Base-by-base conservation (phyloP, 2,113 vertebrate species). In the Mormoops blainvillei region DNA sequence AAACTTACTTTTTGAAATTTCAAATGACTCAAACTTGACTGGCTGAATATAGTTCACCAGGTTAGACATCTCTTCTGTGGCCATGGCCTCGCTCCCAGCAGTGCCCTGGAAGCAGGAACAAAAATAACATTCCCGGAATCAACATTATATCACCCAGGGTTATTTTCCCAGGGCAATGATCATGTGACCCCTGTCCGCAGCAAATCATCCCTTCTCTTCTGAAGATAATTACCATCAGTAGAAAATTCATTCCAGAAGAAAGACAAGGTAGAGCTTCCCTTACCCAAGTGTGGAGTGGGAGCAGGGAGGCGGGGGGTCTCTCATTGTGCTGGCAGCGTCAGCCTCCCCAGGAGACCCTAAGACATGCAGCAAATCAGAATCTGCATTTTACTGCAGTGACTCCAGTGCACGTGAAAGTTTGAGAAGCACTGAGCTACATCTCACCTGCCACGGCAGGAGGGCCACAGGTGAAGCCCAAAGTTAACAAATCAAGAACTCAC, bases 11-110 rank as follows among this genome's bases (percentile, higher is more conserved):
- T 99, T 99, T 76, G 99, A 99, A 63, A 97, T 98, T 97, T 99
- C 99, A 73, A 99, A 99, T 58, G 99, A 99, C 98, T 99, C 98
- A 87, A 99, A 99, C 98, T 99, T 99, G 97, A 99, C 99, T 1
- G 99, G 99, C 94, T 99, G 99, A 97, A 99, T 99, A 97, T 99
- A 99, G 98, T 99, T 99, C 94, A 99, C 99, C 97, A 99, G 98
- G 98, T 99, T 99, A 93, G 99, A 99, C 99, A 99, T 99, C 98
- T 99, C 99, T 93, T 99, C 99, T 0, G 99, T 99, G 94, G 99
- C 99, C 98, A 99, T 99, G 0, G 99, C 99, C 96, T 99, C 99
- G 3, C 99, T 99, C 90, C 99, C 99, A 63, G 99, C 99, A 19
- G 99, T 99, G 1, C 99, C 99, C 99, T 99, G 91, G 24, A 96